These are phyloP conservation scores for Bungarus multicinctus DNA, from an alignment of 2,113 vertebrate genomes.

Conservation along the genomic window DNA sequence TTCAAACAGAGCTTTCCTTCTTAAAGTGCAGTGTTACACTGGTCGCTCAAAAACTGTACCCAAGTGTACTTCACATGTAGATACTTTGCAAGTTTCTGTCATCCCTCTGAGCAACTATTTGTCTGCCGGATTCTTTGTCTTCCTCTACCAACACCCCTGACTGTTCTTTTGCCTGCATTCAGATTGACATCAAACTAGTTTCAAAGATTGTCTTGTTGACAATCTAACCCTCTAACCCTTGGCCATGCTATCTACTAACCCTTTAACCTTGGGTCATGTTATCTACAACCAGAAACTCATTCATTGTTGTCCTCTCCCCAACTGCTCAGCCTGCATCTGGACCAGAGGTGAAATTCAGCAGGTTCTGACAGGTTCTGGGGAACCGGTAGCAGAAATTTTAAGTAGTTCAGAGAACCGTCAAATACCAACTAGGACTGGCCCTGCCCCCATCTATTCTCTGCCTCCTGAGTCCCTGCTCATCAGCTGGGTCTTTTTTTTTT, in stretches of 20 bases:
- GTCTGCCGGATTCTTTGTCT: neutral
- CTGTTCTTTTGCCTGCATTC: neutral
- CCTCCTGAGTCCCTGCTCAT: too few species aligned
- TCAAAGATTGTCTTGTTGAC: neutral
- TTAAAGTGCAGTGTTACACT: neutral
- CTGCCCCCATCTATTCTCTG: too few species aligned
- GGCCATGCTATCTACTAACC: neutral
- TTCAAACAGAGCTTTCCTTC: neutral
- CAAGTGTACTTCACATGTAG: neutral
- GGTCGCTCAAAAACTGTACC: neutral
- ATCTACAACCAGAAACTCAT: too few species aligned
- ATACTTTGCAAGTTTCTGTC: neutral
- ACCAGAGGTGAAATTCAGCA: too few species aligned
- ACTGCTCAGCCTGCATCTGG: neutral
- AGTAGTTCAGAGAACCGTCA: too few species aligned
- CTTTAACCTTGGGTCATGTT: too few species aligned
- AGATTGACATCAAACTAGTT: neutral
- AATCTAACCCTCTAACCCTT: neutral
- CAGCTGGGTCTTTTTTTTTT: too few species aligned
- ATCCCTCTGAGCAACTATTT: neutral
- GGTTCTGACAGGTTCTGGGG: too few species aligned
- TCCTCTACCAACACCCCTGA: neutral
- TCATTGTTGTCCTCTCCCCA: neutral
- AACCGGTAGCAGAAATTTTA: too few species aligned
- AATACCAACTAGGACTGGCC: too few species aligned